phyloP scores from a whole-genome alignment of 2,797 vertebrate species.

The Enteromius unitaeniatus region DNA sequence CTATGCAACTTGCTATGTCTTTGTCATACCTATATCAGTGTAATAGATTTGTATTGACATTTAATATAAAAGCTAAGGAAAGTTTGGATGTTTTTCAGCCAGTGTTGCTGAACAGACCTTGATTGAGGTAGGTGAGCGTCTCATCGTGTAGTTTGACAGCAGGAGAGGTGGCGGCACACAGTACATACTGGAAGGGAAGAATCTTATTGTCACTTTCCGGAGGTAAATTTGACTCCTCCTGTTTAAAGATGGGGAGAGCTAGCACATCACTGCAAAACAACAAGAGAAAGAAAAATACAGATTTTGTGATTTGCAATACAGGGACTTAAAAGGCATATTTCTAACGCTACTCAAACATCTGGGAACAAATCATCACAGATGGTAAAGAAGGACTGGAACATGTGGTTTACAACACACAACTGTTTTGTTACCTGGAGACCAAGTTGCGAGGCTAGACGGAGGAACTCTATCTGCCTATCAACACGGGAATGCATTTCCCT shows the following conservation, averaged over 20 bases:
- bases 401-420: conserved; percentile 25
- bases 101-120: conserved; percentile 80
- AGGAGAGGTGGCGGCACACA: conserved; percentile 96
- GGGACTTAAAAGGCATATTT: background rate
- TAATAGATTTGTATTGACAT: background rate
- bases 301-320: background rate
- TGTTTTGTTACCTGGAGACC: conserved; percentile 33
- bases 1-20: background rate
- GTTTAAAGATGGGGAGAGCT: conserved; percentile 97
- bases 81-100: conserved; percentile 56
- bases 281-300: background rate
- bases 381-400: conserved; percentile 14
- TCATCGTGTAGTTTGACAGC: conserved; percentile 97
- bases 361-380: conserved; percentile 11
- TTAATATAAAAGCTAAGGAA: background rate
- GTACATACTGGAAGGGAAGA: conserved; percentile 96
- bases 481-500: background rate
- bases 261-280: conserved; percentile 86
- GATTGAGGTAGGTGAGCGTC: conserved; percentile 98
- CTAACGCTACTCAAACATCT: conserved; percentile 7
- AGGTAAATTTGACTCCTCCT: conserved; percentile 95
- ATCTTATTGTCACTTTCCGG: conserved; percentile 91
- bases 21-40: background rate
- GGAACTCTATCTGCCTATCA: background rate
- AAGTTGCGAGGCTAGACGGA: background rate